phyloP scores from a whole-genome alignment of 2,888 invertebrate genomes.

The Xestoiulus laeticollis region DNA sequence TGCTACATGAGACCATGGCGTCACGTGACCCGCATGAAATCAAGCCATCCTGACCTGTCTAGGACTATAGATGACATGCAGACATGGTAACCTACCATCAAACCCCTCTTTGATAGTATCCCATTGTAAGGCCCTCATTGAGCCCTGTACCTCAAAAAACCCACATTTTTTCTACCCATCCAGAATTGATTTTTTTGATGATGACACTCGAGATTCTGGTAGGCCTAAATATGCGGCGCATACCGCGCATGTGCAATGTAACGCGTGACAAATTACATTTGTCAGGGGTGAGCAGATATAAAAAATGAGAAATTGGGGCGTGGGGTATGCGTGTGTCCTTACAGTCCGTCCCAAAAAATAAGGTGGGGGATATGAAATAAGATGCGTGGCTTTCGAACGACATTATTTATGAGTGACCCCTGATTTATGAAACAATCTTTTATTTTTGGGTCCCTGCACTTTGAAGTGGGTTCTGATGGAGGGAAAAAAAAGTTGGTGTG shows the following conservation, averaged over 20 bases:
- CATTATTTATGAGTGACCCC: slow-evolving; percentile 15
- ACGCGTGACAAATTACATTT: not conserved
- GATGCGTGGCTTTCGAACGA: not conserved
- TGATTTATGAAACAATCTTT: slow-evolving; percentile 18
- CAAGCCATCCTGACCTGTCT: not conserved
- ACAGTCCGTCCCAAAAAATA: not conserved
- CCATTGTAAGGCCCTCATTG: not conserved
- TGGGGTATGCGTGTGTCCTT: not conserved
- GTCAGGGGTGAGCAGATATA: not conserved
- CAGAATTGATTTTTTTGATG: not conserved
- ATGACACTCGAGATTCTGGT: slow-evolving; percentile 5
- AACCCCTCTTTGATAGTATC: not conserved
- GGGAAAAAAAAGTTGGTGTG: not conserved
- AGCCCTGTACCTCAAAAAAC: not conserved
- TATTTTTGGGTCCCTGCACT: slow-evolving; percentile 34
- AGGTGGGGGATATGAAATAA: not conserved
- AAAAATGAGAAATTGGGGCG: not conserved
- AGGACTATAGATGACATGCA: not conserved
- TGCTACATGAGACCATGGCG: not conserved
- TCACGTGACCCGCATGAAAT: not conserved
- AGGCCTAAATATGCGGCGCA: not conserved
- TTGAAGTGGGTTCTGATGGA: slow-evolving; percentile 1
- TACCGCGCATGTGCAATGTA: not conserved
- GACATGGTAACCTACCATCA: too few relatives aligned
- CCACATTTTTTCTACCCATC: not conserved